These are phyloP conservation scores for Cataglyphis rosenhaueri DNA, from an alignment of 2,888 invertebrate species.

Conservation along the genomic window DNA sequence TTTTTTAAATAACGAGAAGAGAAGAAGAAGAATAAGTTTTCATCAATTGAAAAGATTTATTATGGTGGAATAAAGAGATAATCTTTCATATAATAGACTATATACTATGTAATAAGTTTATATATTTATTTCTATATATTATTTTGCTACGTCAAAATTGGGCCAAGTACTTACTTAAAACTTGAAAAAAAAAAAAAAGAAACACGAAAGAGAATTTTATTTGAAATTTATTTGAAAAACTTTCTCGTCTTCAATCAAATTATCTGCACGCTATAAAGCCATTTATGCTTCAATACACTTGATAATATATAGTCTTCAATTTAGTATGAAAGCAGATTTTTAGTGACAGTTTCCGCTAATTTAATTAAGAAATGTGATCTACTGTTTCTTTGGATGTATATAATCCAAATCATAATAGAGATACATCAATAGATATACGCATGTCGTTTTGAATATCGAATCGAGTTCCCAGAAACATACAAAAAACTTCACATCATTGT, in stretches of 20 bases:
- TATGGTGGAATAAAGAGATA: not conserved
- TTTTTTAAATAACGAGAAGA: not conserved
- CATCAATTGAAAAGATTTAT: conserved; percentile 12
- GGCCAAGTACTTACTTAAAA: conserved; percentile 2
- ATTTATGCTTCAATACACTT: conserved; percentile 1
- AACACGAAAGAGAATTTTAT: conserved; percentile 12
- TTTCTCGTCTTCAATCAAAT: not conserved
- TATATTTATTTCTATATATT: not conserved
- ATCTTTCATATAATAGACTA: not conserved
- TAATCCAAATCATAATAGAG: not conserved
- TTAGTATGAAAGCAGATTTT: conserved; percentile 11
- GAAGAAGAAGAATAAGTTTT: not conserved
- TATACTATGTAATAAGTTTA: not conserved
- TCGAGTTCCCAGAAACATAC: not conserved
- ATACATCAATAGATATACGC: not conserved
- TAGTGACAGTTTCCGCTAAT: not conserved
- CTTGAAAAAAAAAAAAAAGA: not conserved
- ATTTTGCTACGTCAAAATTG: not conserved
- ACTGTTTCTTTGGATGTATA: not conserved
- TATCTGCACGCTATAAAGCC: not conserved
- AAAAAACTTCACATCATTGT: not conserved
- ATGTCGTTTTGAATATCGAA: conserved; percentile 10
- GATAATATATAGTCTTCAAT: not conserved
- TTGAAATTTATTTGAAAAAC: not conserved
- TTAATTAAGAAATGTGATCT: conserved; percentile 8